These are phyloP conservation scores for Zaprionus ornatus DNA, from an alignment of 1,140 invertebrate species.

Conservation along the genomic window DNA sequence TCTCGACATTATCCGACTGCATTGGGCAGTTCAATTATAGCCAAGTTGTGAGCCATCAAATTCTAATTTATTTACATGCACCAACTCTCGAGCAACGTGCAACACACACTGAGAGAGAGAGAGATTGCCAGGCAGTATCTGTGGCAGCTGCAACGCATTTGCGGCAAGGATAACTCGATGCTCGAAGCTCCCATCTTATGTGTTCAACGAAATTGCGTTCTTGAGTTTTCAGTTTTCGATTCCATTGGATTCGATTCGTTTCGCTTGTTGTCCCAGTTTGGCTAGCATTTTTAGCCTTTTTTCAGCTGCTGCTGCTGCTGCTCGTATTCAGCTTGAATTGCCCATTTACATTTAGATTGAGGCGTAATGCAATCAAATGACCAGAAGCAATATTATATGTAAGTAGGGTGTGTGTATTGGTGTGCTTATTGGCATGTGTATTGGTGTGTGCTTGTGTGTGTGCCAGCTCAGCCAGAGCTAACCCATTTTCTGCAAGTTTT, in stretches of 20 bases:
- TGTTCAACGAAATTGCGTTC: conserved; percentile 30
- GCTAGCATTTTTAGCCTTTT: conserved; percentile 6
- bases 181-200: conserved; percentile 13
- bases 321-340: conserved; percentile 58
- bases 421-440: neutral
- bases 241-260: conserved; percentile 5
- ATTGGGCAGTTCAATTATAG: conserved; percentile 45
- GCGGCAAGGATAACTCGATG: conserved; percentile 32
- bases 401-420: neutral
- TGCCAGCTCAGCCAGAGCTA: neutral
- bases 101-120: neutral
- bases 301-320: conserved; percentile 5
- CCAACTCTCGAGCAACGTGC: neutral
- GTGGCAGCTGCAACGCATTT: conserved; percentile 36
- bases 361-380: conserved; percentile 54
- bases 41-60: conserved; percentile 36
- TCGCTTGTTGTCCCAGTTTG: conserved; percentile 43
- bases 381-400: conserved; percentile 35
- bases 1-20: conserved; percentile 33
- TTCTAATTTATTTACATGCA: conserved; percentile 80
- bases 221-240: conserved; percentile 4
- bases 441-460: neutral
- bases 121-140: neutral
- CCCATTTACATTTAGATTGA: conserved; percentile 77
- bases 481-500: neutral